Base-by-base conservation (phyloP, 1,140 invertebrate genomes). In the Gryllus bimaculatus region DNA sequence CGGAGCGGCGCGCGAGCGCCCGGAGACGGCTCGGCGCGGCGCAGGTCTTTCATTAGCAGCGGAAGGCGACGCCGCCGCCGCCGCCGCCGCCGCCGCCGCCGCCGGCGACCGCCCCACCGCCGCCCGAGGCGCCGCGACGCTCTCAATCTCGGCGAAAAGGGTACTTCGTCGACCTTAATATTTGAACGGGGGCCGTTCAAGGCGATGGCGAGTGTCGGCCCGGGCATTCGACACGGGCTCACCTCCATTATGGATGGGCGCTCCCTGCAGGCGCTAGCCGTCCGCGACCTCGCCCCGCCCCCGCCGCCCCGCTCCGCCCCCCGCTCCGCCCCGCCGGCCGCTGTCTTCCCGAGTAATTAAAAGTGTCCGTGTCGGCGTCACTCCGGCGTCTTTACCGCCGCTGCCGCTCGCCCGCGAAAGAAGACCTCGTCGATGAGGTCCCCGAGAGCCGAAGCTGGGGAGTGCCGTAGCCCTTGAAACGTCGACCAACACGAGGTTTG, bases 141-240 rank as follows among this genome's bases (percentile, higher is more conserved):
- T 66, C 54, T 66, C 54, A 66, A 66, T 66, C 54, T 66, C 54
- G 54, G 54, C 18, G 18, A 7, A 66, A 66, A 66, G 54, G 54
- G 54, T 66, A 66, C 54, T 66, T 66, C 54, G 54, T 66, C 54
- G 54, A 66, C 54, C 54, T 66, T 66, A 66, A 66, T 66, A 66
- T 66, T 66, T 66, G 54, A 66, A 66, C 54, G 54, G 18, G 54
- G 54, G 54, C 54, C 54, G 54, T 66, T 66, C 54, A 66, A 66
- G 18, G 54, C 54, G 54, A 66, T 66, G 54, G 54, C 54, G 54
- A 66, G 54, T 66, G 54, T 66, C 54, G 54, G 18, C 54, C 54
- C 18, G 54, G 54, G 54, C 54, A 66, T 66, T 66, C 54, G 54
- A 66, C 54, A 66, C 54, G 54, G 54, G 54, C 54, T 13, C 54